phyloP scores from a whole-genome alignment of 2,113 vertebrate genomes.

The Laticauda laticaudata region DNA sequence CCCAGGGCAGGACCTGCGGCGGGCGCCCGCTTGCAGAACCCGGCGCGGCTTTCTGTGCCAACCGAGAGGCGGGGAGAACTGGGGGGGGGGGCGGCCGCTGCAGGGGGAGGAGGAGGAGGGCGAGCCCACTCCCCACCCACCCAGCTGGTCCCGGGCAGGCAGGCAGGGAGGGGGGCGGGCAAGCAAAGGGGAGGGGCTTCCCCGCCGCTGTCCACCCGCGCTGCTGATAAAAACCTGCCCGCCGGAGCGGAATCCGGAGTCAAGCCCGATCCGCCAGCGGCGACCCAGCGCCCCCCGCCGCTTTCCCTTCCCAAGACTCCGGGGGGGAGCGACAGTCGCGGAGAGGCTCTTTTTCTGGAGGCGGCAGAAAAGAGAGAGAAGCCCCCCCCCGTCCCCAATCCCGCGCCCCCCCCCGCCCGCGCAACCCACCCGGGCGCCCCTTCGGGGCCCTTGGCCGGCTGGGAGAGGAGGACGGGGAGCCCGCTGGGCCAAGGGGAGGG shows the following conservation, averaged over 20 bases:
- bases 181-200: not conserved
- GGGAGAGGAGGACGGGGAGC: constrained; percentile 41
- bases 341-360: not conserved
- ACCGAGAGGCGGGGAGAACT: not conserved
- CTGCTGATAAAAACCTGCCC: not conserved
- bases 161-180: no score
- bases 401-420: not conserved
- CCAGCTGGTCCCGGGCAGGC: no score
- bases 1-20: rapidly evolving
- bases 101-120: no score
- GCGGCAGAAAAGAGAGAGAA: not conserved
- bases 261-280: not conserved
- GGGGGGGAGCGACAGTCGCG: no score
- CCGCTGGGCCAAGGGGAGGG: not conserved
- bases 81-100: not conserved
- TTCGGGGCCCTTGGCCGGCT: constrained; percentile 15
- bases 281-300: no score
- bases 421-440: not conserved
- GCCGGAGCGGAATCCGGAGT: not conserved
- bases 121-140: no score
- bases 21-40: not conserved
- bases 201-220: not conserved
- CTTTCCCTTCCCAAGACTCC: no score
- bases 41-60: not conserved
- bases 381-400: not conserved